Conservation (phyloP, 1,140 invertebrate genomes). For the Aphidius ervi region DNA sequence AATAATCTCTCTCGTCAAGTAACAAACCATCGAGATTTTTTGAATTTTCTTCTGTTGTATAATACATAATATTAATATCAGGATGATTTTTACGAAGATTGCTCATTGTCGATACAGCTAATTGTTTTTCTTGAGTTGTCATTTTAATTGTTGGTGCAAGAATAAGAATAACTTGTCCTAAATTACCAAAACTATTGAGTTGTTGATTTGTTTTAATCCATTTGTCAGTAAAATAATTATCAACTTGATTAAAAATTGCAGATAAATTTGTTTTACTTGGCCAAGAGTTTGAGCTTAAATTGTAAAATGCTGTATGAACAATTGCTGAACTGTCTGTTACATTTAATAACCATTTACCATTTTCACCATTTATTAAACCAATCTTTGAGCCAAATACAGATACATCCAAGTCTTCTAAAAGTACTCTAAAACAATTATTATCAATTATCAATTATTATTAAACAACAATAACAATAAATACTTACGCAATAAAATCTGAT, state of each 20-base stretch:
- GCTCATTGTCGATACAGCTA: constrained; percentile 23
- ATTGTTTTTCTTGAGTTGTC: constrained; percentile 21
- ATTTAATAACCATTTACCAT: constrained; percentile 56
- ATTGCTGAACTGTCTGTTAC: constrained; percentile 39
- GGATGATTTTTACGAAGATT: constrained; percentile 33
- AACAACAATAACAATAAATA: constrained; percentile 1
- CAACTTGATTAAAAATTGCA: constrained; percentile 23
- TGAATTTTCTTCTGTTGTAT: constrained; percentile 25
- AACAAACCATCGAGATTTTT: constrained; percentile 29
- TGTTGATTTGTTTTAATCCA: constrained; percentile 28
- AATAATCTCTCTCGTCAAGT: constrained; percentile 31
- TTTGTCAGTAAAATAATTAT: constrained; percentile 29
- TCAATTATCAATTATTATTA: constrained; percentile 7
- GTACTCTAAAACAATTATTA: constrained; percentile 33
- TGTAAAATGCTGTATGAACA: constrained; percentile 22
- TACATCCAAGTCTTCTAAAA: constrained; percentile 52
- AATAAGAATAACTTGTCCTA: constrained; percentile 36
- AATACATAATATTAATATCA: constrained; percentile 38
- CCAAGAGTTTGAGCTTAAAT: constrained; percentile 25
- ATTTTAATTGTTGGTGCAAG: constrained; percentile 27
- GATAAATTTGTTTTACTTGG: constrained; percentile 29
- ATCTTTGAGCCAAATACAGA: constrained; percentile 56
- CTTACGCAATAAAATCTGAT: constrained; percentile 56
- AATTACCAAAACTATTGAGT: constrained; percentile 26
- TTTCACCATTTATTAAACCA: constrained; percentile 57